Evolutionary conservation across 1,140 invertebrate species (phyloP), one percentile per base, ranked within the genome.

Genomic region (Drosophila lacertosa): DNA sequence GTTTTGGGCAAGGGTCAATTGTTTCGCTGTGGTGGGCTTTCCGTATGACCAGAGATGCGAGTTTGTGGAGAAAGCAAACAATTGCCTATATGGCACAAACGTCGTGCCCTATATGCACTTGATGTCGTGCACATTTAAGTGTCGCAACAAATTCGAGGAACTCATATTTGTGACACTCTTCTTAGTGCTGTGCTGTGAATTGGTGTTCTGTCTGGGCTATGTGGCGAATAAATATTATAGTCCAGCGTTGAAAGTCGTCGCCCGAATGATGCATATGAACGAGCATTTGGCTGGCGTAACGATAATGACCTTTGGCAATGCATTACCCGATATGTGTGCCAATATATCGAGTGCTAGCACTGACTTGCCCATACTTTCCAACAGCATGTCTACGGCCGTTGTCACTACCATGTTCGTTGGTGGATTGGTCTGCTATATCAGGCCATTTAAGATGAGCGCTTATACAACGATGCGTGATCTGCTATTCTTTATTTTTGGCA

Each of bases 221-320:
- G 22, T 15, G 6, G 13, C 29, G n/a, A 5, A 47, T 7, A 9
- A 15, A 3, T 47, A 29, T 29, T 47, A 47, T 3, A 5, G 7
- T 9, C 44, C 44, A 0, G 44, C n/a, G 0, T 3, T 47, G 44
- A 15, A 15, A 13, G 13, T 10, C 22, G 22, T 47, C 3, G 1
- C n/a, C 22, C n/a, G 24, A 1, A 29, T 47, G 24, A 2, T 29
- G 6, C 44, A 47, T 7, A 47, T 29, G 44, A 47, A 13, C 44
- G 44, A 47, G 5, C 44, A 47, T 47, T 13, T 47, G 44, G 44
- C 44, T 11, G 44, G 44, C 1, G 24, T 47, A 2, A 47, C 24
- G 1, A 2, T 47, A 15, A 3, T 47, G 24, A 6, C 44, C 2
- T 9, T 47, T 3, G 24, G n/a, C 22, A 13, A 29, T 10, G 11